These are phyloP conservation scores for Anagrus nilaparvatae DNA, from an alignment of 1,140 invertebrate genomes.

Conservation along the genomic window DNA sequence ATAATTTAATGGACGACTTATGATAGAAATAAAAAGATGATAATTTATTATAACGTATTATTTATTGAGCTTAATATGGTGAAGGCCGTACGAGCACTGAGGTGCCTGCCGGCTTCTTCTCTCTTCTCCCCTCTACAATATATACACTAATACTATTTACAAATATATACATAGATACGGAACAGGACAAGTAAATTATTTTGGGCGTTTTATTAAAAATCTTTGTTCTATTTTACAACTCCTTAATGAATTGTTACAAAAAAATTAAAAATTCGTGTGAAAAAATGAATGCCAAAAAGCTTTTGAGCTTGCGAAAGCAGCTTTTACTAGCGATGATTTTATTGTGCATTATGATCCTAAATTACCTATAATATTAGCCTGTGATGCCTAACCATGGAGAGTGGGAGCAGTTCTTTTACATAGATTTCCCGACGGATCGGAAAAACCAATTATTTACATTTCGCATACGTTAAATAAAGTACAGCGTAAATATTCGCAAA, in stretches of 20 bases:
- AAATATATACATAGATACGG: too few species aligned
- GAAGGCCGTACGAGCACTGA: too few species aligned
- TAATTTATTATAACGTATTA: too few species aligned
- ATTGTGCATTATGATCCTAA: constrained; percentile 15
- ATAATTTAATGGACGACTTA: too few species aligned
- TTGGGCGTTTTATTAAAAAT: constrained; percentile 27
- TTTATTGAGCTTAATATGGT: too few species aligned
- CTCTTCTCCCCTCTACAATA: too few species aligned
- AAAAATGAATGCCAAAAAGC: constrained; percentile 26
- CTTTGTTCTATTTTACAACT: constrained; percentile 17
- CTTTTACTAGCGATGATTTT: constrained; percentile 20
- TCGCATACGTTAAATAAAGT: constrained; percentile 32
- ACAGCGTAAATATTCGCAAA: constrained; percentile 39
- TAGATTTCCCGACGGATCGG: constrained; percentile 19
- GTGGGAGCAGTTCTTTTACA: constrained; percentile 31
- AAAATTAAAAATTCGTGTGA: constrained; percentile 15
- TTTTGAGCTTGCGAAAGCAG: constrained; percentile 35
- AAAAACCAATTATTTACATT: constrained; percentile 35
- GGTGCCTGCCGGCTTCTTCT: too few species aligned
- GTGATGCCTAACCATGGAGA: constrained; percentile 25
- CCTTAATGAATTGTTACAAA: constrained; percentile 14
- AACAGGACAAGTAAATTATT: too few species aligned
- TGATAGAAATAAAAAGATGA: too few species aligned
- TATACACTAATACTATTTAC: too few species aligned
- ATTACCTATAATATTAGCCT: constrained; percentile 10